Conservation (phyloP, 1,140 invertebrate genomes). For the Drosophila novamexicana region DNA sequence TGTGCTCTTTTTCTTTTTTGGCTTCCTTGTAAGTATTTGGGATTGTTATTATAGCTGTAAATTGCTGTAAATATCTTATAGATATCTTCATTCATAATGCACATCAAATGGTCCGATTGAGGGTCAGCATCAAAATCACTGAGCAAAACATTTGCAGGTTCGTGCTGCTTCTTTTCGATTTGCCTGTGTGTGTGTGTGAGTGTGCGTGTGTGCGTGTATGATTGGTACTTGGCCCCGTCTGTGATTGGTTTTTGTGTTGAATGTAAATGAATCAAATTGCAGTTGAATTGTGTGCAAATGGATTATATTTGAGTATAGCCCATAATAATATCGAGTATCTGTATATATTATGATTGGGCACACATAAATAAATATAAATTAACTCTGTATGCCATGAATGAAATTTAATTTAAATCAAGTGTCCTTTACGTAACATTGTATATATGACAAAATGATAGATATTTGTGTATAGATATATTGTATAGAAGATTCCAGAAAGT, state of each 20-base stretch:
- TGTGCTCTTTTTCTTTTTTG: neutral
- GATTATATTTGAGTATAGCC: conserved; percentile 1
- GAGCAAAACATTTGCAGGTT: neutral
- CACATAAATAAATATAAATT: too few species aligned
- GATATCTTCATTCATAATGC: conserved; percentile 42
- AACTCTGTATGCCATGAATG: too few species aligned
- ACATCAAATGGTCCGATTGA: conserved; percentile 25
- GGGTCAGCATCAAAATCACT: conserved; percentile 23
- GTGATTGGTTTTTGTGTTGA: conserved; percentile 6
- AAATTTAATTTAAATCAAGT: too few species aligned
- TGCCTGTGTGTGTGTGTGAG: neutral
- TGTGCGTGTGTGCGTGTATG: neutral
- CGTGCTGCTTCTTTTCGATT: neutral
- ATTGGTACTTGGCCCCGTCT: conserved; percentile 7
- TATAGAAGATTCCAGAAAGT: neutral
- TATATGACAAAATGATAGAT: neutral
- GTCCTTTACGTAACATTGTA: too few species aligned
- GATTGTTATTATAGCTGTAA: conserved; percentile 41
- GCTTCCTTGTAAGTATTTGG: conserved; percentile 8
- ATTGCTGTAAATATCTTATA: conserved; percentile 40
- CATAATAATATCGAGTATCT: conserved; percentile 2
- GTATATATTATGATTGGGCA: too few species aligned
- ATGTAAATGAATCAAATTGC: conserved; percentile 19
- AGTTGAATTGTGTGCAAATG: conserved; percentile 7
- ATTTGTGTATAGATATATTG: neutral